Evolutionary conservation across 2,113 vertebrate genomes (phyloP), one percentile per base, ranked within the genome.

Genomic region (Peucedramus taeniatus): DNA sequence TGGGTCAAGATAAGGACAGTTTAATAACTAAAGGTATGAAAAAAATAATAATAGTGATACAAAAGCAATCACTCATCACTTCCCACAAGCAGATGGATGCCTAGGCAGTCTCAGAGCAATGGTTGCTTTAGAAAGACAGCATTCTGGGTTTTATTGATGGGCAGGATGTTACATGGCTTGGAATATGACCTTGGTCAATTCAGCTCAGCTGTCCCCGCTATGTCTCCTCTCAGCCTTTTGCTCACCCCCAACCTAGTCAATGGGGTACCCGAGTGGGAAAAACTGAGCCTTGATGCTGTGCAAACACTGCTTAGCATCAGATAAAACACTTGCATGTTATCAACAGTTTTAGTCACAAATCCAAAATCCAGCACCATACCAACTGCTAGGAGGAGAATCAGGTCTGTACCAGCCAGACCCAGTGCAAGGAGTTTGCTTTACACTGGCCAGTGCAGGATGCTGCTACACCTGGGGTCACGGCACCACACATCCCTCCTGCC

Each of bases 391-490:
- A 83, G 59, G 27, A 89, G 70, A 81, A 84, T 39, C 30, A 35
- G 69, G 42, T 40, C 57, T 37, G 31, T 53, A 47, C 21, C 33
- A 79, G 56, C 16, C 79, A 92, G 11, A 82, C 4, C 6, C 37
- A 49, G 51, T 27, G 50, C 24, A 89, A 57, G 12, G 2, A 83
- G 8, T 30, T 86, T 66, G 37, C 51, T 66, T 85, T 40, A 53
- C 61, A 13, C 7, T 0, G 1, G 22, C 19, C 60, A 53, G 28
- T 0, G 0, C 10, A 44, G 50, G 60, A 40, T 44, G 40, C 49
- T 64, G 68, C 71, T 28, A 30, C 42, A 35, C 13, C 26, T 11
- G 10, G 33, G 50, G 22, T 40, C 40, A 61, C 1, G 0, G 64
- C 68, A 81, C 28, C 20, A 37, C 2, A 1, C n/a, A 63, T 30